Base-by-base conservation (phyloP, 2,113 vertebrate species). In the Rhinoptilus africanus region DNA sequence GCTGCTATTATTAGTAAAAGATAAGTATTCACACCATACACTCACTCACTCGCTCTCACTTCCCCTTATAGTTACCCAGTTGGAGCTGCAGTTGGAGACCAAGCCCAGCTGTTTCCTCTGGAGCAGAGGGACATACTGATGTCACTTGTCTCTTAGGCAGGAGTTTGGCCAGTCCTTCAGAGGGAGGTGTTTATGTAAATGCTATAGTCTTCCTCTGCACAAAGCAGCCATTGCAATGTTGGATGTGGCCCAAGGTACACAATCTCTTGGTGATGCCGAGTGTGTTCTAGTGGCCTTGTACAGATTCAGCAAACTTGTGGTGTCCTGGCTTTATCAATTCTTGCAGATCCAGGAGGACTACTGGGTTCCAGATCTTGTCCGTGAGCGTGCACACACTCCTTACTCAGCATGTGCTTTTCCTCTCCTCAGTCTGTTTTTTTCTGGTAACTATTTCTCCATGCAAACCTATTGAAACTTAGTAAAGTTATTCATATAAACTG, bases 181-280 rank as follows among this genome's bases (percentile, higher is more conserved):
- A 48, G 34, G 14, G 8, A 3, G 28, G 4, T 35, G 6, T 68
- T 88, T 45, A 21, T 63, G 14, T 50, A 63, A 63, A 57, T 8
- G 1, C 23, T 43, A 15, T 18, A 39, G 5, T 53, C 12, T 75
- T 39, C 30, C 60, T 43, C 47, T 57, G 37, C 21, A 35, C 14
- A 62, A 85, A 50, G 23, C 47, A 67, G 8, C 21, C 32, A 12
- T 50, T 39, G 6, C n/a, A 45, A 1, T 62, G 56, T 67, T 74
- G 39, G 39, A 54, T 30, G 28, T 73, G 12, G 8, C 22, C 18
- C 0, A 0, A 51, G 10, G 37, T 74, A 19, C 1, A 6, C 23
- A 66, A 41, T 9, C 1, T 69, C 30, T 39, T 48, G 27, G 54
- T 81, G 26, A 43, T 66, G 8, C 28, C 1, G 4, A 3, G 1